These are phyloP conservation scores for Lytechinus pictus DNA, from an alignment of 35 echinoderm and acorn worm species.

Conservation along the genomic window DNA sequence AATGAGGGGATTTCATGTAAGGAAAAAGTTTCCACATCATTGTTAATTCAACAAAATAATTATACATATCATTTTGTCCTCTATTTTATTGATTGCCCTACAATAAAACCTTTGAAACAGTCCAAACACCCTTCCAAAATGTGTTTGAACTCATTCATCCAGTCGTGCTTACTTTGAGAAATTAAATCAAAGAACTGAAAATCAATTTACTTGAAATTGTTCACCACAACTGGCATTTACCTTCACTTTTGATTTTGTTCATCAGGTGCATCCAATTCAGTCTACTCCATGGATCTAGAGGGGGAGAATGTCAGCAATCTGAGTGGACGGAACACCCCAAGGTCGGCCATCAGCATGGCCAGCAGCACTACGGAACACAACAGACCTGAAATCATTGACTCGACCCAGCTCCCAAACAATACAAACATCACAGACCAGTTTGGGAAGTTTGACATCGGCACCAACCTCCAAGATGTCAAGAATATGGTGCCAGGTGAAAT, in stretches of 20 bases:
- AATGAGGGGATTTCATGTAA: no score
- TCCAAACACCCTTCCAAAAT: no score
- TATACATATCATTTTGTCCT: no score
- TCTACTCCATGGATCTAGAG: constrained; percentile 93
- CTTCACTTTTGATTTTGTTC: neutral
- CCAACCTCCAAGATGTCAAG: constrained; percentile 73
- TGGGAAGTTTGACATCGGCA: constrained; percentile 96
- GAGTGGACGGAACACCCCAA: constrained; percentile 89
- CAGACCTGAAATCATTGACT: constrained; percentile 88
- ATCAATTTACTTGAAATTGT: no score
- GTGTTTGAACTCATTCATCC: no score
- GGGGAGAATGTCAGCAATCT: constrained; percentile 83
- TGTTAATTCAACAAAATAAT: no score
- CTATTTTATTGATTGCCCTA: no score
- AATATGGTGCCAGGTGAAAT: constrained; percentile 71
- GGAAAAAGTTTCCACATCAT: no score
- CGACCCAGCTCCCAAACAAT: constrained; percentile 85
- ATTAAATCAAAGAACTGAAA: no score
- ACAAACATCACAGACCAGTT: constrained; percentile 96
- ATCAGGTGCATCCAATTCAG: constrained; percentile 61
- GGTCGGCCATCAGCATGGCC: constrained; percentile 86
- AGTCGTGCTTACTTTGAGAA: no score
- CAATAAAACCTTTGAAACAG: no score
- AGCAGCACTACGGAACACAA: constrained; percentile 83
- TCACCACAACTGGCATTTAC: no score